Conservation (phyloP, 2,797 vertebrate species). For the Propithecus deckenii region DNA sequence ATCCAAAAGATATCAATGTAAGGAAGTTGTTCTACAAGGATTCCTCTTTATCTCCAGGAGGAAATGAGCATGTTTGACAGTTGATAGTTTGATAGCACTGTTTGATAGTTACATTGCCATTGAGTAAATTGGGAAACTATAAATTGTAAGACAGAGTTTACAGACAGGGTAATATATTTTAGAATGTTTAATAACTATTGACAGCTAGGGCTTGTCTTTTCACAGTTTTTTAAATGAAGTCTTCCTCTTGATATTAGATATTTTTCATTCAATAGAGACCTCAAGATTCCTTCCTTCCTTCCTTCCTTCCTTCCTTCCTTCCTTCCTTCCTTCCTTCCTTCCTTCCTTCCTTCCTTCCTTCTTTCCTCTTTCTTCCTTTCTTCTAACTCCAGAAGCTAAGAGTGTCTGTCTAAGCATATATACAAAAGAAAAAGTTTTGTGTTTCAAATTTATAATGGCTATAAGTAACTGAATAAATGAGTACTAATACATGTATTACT, state of each 20-base stretch:
- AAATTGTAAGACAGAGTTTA: not conserved
- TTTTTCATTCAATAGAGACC: not conserved
- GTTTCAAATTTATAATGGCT: not conserved
- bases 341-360: accelerated
- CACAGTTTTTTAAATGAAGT: not conserved
- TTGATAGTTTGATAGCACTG: not conserved
- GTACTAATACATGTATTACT: not conserved
- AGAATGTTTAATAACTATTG: not conserved
- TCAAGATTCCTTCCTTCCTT: not conserved
- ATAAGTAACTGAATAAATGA: not conserved
- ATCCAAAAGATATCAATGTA: not conserved
- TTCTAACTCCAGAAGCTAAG: not conserved
- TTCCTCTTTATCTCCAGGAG: not conserved
- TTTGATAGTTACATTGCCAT: not conserved
- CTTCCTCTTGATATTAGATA: not conserved
- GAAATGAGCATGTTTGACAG: not conserved
- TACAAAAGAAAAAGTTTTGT: not conserved
- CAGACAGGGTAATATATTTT: not conserved
- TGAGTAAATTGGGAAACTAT: not conserved
- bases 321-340: not conserved
- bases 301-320: too few species aligned
- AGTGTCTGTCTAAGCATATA: not conserved
- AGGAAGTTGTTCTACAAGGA: not conserved
- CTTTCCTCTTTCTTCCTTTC: too few species aligned
- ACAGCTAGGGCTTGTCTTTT: not conserved